phyloP scores from a whole-genome alignment of 2,888 invertebrate species.

The Octonoba sinensis region DNA sequence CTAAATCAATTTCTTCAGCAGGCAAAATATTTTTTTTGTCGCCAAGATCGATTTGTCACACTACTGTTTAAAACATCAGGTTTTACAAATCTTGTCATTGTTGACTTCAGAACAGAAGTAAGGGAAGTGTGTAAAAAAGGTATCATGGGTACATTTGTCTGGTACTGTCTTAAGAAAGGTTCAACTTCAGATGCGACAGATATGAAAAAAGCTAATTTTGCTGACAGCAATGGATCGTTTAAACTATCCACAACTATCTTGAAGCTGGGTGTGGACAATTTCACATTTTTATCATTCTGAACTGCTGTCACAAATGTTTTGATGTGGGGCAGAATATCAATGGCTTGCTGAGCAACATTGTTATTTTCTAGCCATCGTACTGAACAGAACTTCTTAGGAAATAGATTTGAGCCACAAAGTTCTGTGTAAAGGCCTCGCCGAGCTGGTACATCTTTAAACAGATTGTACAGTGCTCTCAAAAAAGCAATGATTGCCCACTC shows the following conservation, averaged over 20 bases:
- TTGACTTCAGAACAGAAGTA: neutral
- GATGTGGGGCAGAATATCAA: conserved; percentile 2
- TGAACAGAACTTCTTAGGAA: conserved; percentile 22
- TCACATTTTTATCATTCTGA: neutral
- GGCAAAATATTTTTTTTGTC: neutral
- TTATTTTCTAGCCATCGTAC: conserved; percentile 19
- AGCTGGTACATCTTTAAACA: conserved; percentile 19
- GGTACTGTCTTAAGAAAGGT: conserved; percentile 18
- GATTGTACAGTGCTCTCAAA: neutral
- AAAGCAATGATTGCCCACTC: neutral
- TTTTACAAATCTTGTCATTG: conserved; percentile 9
- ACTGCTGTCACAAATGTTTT: neutral
- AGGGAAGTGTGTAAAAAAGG: conserved; percentile 3
- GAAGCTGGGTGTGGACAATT: conserved; percentile 6
- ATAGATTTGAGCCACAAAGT: neutral
- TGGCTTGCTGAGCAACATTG: neutral
- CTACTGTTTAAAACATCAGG: neutral
- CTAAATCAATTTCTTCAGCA: neutral
- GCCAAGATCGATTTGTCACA: neutral
- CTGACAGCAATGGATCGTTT: conserved; percentile 1
- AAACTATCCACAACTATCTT: neutral
- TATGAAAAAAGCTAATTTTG: conserved; percentile 11
- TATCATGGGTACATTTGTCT: conserved; percentile 20
- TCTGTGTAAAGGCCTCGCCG: neutral
- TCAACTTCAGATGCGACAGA: conserved; percentile 12